Evolutionary conservation across 2,888 invertebrate genomes (phyloP).

Genomic region (Hedya salicella): DNA sequence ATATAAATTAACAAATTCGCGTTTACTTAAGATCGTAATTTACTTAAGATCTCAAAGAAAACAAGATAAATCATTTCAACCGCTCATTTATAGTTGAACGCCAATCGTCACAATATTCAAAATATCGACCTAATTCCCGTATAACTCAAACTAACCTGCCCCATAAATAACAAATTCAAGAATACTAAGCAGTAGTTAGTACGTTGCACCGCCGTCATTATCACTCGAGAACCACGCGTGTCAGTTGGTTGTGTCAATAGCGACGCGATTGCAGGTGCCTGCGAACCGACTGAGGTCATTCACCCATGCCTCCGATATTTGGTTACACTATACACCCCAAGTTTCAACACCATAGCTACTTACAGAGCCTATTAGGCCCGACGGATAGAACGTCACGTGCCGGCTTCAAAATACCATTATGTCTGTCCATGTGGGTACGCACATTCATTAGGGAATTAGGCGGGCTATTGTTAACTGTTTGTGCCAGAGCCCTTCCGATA

Average conservation of each 20-base stretch:
- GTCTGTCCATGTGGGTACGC: conserved; percentile 37
- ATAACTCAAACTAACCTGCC: conserved; percentile 7
- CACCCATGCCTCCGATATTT: conserved; percentile 79
- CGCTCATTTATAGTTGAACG: not conserved
- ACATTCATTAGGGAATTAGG: conserved; percentile 41
- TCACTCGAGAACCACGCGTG: conserved; percentile 71
- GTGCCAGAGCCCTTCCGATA: conserved; percentile 15
- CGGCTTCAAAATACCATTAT: conserved; percentile 49
- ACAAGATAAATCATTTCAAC: not conserved
- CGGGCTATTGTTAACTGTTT: conserved; percentile 34
- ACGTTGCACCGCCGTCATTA: conserved; percentile 72
- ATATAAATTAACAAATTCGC: no score
- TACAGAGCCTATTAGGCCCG: conserved; percentile 62
- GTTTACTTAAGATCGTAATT: not conserved
- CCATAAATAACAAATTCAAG: conserved; percentile 23
- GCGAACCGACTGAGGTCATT: conserved; percentile 66
- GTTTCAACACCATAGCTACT: conserved; percentile 57
- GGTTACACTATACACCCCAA: conserved; percentile 73
- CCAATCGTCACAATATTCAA: conserved; percentile 10
- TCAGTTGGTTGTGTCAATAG: conserved; percentile 76
- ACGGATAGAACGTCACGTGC: conserved; percentile 44
- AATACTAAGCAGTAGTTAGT: conserved; percentile 54
- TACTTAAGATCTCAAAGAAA: no score
- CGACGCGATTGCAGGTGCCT: conserved; percentile 79
- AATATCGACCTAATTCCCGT: conserved; percentile 2